phyloP scores from a whole-genome alignment of 2,797 vertebrate genomes.

The Lepus oiostolus region DNA sequence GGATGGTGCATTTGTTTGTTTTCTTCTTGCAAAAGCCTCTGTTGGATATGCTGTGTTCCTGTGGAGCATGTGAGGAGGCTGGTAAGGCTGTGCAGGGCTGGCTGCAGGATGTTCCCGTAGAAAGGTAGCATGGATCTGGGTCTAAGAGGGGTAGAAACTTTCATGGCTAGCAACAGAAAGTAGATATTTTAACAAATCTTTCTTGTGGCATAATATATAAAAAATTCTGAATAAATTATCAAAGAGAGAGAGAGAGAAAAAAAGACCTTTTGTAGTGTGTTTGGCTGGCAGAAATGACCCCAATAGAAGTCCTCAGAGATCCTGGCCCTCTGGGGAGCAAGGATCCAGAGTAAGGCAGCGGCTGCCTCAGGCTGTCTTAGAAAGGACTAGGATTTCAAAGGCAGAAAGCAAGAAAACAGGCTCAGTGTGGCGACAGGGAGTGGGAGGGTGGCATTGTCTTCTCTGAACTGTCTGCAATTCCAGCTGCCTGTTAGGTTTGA shows the following conservation, averaged over 20 bases:
- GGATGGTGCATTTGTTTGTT: neutral
- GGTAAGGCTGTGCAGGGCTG: fast-evolving
- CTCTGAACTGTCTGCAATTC: neutral
- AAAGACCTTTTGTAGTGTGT: neutral
- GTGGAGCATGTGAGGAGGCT: neutral
- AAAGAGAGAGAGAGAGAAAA: neutral
- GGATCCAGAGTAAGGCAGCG: neutral
- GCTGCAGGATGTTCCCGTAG: fast-evolving
- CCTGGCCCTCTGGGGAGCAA: neutral
- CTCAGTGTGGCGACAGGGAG: neutral
- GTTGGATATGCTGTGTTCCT: neutral
- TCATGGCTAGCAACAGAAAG: neutral
- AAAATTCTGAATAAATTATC: neutral
- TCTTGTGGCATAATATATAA: neutral
- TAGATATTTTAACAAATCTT: neutral
- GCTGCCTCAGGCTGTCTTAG: neutral
- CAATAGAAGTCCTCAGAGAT: neutral
- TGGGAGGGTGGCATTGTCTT: neutral
- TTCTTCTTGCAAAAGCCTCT: neutral
- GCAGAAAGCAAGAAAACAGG: neutral
- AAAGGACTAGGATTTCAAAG: neutral
- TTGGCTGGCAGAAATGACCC: neutral
- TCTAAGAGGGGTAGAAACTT: neutral
- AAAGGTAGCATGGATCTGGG: neutral
- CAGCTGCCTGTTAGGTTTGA: neutral